Evolutionary conservation across 2,113 vertebrate species (phyloP).

Genomic region (Leptobrachium ailaonicum): DNA sequence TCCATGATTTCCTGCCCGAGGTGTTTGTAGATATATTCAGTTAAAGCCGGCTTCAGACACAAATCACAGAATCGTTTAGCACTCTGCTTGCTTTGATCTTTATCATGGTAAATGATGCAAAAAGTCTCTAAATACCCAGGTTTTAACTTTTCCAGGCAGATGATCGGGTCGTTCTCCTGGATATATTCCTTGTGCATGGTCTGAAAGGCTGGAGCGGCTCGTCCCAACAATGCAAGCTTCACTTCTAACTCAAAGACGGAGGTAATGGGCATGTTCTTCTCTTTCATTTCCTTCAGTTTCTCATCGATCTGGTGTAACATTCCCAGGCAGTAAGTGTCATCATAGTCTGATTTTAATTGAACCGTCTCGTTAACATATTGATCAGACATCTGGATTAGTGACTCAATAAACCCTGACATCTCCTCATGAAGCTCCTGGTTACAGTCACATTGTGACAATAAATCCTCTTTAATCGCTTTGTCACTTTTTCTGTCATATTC

Average conservation of each 20-base stretch:
- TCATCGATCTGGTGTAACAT: constrained; percentile 63
- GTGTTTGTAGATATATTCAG: not conserved
- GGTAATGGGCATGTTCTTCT: not conserved
- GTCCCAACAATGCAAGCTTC: constrained; percentile 23
- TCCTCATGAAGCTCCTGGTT: constrained; percentile 55
- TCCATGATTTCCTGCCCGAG: constrained; percentile 48
- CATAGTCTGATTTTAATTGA: constrained; percentile 57
- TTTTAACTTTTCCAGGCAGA: constrained; percentile 12
- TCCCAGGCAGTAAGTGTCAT: constrained; percentile 48
- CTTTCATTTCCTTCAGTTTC: not conserved
- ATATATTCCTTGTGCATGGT: constrained; percentile 25
- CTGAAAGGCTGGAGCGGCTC: constrained; percentile 34
- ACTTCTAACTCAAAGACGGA: constrained; percentile 35
- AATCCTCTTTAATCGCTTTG: constrained; percentile 54
- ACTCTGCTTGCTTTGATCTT: constrained; percentile 27
- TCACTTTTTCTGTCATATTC: constrained; percentile 18
- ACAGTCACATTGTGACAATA: too few species aligned
- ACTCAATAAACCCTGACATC: constrained; percentile 52
- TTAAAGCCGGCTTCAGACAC: constrained; percentile 43
- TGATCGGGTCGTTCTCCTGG: constrained; percentile 4
- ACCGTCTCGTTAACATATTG: constrained; percentile 58
- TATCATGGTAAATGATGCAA: constrained; percentile 26
- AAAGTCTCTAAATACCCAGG: constrained; percentile 20
- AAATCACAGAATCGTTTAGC: constrained; percentile 39
- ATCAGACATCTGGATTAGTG: constrained; percentile 57